Percentiles rank a stretch among this genome's conserved stretches.
Evolutionary conservation across 2,797 vertebrate genomes (phyloP).

Genomic region (Falco concolor): DNA sequence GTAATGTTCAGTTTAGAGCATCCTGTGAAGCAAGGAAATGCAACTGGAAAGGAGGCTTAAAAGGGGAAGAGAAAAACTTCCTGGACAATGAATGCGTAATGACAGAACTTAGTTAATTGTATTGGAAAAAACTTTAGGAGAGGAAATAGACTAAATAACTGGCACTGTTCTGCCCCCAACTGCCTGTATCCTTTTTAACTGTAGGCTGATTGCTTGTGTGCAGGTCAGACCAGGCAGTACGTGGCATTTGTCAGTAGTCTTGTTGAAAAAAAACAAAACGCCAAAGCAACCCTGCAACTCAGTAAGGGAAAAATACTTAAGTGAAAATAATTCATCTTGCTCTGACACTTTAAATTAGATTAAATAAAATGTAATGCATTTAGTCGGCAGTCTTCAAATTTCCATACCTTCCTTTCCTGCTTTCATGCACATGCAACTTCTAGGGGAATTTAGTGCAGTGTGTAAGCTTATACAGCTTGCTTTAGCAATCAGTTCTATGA

Average conservation of each 20-base stretch:
- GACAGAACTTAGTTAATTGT: slow-evolving; percentile 37
- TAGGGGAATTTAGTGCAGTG: neutral
- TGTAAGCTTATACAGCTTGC: neutral
- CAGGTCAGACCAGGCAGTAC: neutral
- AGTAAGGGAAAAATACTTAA: neutral
- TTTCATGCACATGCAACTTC: neutral
- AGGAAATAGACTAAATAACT: slow-evolving; percentile 17
- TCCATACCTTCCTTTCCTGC: neutral
- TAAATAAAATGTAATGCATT: neutral
- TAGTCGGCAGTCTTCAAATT: neutral
- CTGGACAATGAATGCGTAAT: slow-evolving; percentile 26
- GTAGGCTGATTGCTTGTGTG: neutral
- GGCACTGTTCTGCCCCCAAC: neutral
- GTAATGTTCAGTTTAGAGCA: slow-evolving; percentile 53
- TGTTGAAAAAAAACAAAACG: neutral
- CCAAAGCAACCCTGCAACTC: neutral
- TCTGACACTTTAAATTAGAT: neutral
- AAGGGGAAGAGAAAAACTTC: slow-evolving; percentile 42
- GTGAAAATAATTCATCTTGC: neutral
- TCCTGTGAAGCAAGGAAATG: slow-evolving; percentile 43
- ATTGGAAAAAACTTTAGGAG: slow-evolving; percentile 24
- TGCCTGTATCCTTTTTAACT: neutral
- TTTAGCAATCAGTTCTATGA: neutral
- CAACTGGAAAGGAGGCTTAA: slow-evolving; percentile 14
- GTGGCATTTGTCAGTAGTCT: neutral